Conservation (phyloP, 2,888 invertebrate species). For the Acrocyrtus sp. region DNA sequence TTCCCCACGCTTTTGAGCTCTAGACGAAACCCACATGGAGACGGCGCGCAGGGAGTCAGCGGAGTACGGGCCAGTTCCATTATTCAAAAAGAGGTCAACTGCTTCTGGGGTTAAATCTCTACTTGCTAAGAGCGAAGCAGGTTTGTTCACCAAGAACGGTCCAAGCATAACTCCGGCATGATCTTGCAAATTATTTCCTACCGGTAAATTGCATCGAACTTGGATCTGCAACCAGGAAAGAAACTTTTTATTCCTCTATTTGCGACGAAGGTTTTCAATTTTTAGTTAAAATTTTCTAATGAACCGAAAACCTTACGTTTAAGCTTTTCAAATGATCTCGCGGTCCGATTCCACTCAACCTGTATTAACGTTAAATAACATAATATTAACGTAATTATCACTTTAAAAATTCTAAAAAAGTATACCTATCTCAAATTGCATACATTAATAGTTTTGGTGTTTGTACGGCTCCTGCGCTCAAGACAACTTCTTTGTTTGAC, state of each 20-base stretch:
- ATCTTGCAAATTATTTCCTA: slow-evolving; percentile 50
- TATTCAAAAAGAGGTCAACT: slow-evolving; percentile 34
- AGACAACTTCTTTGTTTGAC: slow-evolving; percentile 39
- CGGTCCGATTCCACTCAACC: slow-evolving; percentile 40
- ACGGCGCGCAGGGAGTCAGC: slow-evolving; percentile 48
- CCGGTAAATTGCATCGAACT: slow-evolving; percentile 9
- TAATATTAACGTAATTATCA: no score
- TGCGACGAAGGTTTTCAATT: no score
- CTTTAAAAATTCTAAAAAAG: no score
- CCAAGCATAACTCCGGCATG: slow-evolving; percentile 52
- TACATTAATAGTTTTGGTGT: slow-evolving; percentile 36
- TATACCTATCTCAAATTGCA: no score
- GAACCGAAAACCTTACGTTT: neutral
- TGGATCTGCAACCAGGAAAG: slow-evolving; percentile 13
- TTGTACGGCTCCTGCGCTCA: slow-evolving; percentile 36
- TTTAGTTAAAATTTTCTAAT: neutral
- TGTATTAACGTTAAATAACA: no score
- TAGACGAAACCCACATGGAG: slow-evolving; percentile 41
- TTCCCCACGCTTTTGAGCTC: slow-evolving; percentile 34
- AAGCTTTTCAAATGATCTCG: slow-evolving; percentile 12
- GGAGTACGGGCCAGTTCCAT: slow-evolving; percentile 54
- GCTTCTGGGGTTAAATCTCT: slow-evolving; percentile 40
- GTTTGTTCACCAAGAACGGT: slow-evolving; percentile 55
- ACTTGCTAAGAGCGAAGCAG: slow-evolving; percentile 32
- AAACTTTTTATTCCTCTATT: neutral